Evolutionary conservation across 2,113 vertebrate genomes (phyloP).

Genomic region (Psilopogon haemacephalus): DNA sequence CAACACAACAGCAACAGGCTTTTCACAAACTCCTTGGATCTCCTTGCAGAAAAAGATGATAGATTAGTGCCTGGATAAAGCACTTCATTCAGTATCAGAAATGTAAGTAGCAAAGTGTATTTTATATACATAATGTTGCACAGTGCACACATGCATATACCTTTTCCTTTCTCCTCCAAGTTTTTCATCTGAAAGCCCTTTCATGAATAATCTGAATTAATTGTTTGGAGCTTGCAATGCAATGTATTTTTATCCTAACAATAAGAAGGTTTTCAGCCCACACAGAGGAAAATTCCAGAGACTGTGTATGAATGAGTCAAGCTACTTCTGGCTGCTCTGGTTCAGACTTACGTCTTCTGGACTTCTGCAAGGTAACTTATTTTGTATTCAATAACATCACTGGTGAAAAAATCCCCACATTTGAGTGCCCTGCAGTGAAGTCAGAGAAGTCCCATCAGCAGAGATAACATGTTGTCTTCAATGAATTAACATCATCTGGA

Average conservation of each 20-base stretch:
- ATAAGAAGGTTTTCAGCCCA: conserved; percentile 56
- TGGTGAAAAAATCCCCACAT: neutral
- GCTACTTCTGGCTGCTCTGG: conserved; percentile 16
- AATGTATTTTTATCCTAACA: conserved; percentile 38
- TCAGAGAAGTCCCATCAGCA: neutral
- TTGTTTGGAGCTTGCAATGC: conserved; percentile 19
- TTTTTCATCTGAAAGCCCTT: conserved; percentile 19
- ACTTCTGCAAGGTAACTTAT: neutral
- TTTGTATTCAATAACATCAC: neutral
- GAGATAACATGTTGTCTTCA: neutral
- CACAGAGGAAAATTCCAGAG: conserved; percentile 60
- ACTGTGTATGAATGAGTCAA: conserved; percentile 31
- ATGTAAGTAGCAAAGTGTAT: neutral
- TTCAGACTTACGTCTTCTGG: neutral
- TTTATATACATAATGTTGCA: neutral
- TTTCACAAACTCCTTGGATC: neutral
- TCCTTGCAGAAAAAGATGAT: neutral
- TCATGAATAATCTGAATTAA: conserved; percentile 50
- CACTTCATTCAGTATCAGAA: neutral
- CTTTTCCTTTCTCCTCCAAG: neutral
- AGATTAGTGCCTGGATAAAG: neutral
- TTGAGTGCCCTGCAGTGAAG: neutral
- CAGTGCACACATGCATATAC: neutral
- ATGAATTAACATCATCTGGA: neutral
- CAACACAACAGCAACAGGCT: neutral